Conservation (phyloP, 2,888 invertebrate genomes). For the Aelia acuminata region DNA sequence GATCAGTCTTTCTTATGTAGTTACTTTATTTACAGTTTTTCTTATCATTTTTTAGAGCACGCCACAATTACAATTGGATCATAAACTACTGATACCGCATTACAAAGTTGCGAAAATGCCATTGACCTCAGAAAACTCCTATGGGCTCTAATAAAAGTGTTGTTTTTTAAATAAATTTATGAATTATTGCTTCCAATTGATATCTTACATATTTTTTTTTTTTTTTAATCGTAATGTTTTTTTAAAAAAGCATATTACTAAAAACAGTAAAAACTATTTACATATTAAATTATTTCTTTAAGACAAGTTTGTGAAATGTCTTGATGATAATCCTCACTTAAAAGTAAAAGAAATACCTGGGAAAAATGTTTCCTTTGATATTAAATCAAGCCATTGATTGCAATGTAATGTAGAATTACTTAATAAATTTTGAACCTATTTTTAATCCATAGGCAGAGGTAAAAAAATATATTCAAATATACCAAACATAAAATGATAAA, state of each 20-base stretch:
- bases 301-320: too few relatives aligned
- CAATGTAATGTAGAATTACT: not conserved
- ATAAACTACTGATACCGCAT: not conserved
- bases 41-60: slow-evolving; percentile 45
- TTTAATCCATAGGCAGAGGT: too few relatives aligned
- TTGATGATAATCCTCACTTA: not conserved
- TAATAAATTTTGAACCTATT: not conserved
- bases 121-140: not conserved
- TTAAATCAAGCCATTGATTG: not conserved
- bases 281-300: too few relatives aligned
- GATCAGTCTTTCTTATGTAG: slow-evolving; percentile 31
- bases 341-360: too few relatives aligned
- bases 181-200: not conserved
- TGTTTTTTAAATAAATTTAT: too few relatives aligned
- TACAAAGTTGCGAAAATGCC: not conserved
- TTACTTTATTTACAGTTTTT: slow-evolving; percentile 28
- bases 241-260: not conserved
- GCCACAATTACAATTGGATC: not conserved
- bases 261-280: not conserved
- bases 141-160: not conserved
- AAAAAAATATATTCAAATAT: too few relatives aligned
- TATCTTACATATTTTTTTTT: not conserved
- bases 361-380: not conserved
- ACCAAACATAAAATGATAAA: too few relatives aligned
- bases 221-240: too few relatives aligned